Evolutionary conservation across 2,888 invertebrate species (phyloP).

Genomic region (Nasonia oneida): DNA sequence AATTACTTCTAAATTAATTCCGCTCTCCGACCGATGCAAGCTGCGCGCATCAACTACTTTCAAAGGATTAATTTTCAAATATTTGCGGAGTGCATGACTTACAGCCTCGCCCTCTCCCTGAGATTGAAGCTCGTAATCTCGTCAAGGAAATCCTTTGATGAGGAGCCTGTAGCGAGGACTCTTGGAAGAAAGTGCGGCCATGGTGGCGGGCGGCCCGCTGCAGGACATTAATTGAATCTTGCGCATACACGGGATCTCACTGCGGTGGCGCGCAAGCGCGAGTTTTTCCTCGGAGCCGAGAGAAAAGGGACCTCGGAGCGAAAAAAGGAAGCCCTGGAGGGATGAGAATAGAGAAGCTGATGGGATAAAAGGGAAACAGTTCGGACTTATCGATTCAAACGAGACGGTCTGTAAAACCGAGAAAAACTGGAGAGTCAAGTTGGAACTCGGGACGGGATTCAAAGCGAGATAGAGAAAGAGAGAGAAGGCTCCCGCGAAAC

Average conservation of each 20-base stretch:
- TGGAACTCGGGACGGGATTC: slow-evolving; percentile 64
- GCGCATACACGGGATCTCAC: slow-evolving; percentile 62
- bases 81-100: slow-evolving; percentile 29
- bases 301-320: slow-evolving; percentile 18
- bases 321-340: slow-evolving; percentile 59
- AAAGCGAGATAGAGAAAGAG: slow-evolving; percentile 60
- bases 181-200: slow-evolving; percentile 63
- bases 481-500: slow-evolving; percentile 49
- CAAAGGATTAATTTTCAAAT: slow-evolving; percentile 47
- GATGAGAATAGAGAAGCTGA: slow-evolving; percentile 51
- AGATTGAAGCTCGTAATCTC: slow-evolving; percentile 39
- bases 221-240: slow-evolving; percentile 73
- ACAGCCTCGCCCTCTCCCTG: neutral
- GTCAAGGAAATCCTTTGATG: slow-evolving; percentile 49
- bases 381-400: slow-evolving; percentile 71
- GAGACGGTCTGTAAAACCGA: slow-evolving; percentile 64
- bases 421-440: slow-evolving; percentile 64
- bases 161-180: slow-evolving; percentile 51
- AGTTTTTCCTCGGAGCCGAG: slow-evolving; percentile 30
- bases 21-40: neutral
- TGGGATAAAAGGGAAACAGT: slow-evolving; percentile 61
- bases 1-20: slow-evolving; percentile 33
- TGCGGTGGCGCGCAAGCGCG: neutral
- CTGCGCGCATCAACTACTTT: slow-evolving; percentile 10
- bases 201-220: slow-evolving; percentile 52